Percentiles rank a stretch among this genome's conserved stretches.
phyloP scores from a whole-genome alignment of 2,888 invertebrate species.

The Dolichomitus sp. region DNA sequence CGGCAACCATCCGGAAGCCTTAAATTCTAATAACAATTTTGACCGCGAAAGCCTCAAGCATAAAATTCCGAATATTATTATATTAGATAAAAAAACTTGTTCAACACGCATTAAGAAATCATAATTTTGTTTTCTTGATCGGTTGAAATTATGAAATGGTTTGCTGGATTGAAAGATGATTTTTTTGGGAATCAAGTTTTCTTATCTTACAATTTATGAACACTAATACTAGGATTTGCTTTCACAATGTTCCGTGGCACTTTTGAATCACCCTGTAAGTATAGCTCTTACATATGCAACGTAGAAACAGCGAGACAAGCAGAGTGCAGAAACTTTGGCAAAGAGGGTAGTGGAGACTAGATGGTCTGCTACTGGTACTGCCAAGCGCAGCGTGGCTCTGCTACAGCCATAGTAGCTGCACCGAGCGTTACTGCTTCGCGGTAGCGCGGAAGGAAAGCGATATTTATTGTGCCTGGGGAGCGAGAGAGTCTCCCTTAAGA shows the following conservation, averaged over 20 bases:
- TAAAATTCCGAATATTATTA: too few relatives aligned
- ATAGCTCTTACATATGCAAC: neutral
- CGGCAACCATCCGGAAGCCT: too few relatives aligned
- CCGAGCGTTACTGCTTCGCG: conserved; percentile 28
- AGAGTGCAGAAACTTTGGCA: conserved; percentile 27
- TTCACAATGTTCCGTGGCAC: neutral
- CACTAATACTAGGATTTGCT: neutral
- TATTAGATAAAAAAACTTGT: too few relatives aligned
- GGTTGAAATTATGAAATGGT: too few relatives aligned
- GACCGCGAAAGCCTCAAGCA: too few relatives aligned
- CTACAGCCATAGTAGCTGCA: neutral
- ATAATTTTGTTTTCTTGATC: too few relatives aligned
- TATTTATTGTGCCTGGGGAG: conserved; percentile 66
- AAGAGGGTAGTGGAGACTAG: conserved; percentile 6
- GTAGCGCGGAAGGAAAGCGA: conserved; percentile 65
- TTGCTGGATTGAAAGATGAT: too few relatives aligned
- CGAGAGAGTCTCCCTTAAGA: conserved; percentile 67
- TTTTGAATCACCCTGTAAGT: neutral
- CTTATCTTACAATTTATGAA: too few relatives aligned
- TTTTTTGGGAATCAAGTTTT: too few relatives aligned
- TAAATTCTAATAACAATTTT: too few relatives aligned
- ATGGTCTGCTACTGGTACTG: conserved; percentile 23
- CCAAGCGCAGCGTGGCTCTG: neutral
- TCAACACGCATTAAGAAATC: too few relatives aligned
- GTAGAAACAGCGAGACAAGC: neutral